Evolutionary conservation across 1,140 invertebrate genomes (phyloP), one percentile per base, ranked within the genome.

Genomic region (Holotrichia oblita): DNA sequence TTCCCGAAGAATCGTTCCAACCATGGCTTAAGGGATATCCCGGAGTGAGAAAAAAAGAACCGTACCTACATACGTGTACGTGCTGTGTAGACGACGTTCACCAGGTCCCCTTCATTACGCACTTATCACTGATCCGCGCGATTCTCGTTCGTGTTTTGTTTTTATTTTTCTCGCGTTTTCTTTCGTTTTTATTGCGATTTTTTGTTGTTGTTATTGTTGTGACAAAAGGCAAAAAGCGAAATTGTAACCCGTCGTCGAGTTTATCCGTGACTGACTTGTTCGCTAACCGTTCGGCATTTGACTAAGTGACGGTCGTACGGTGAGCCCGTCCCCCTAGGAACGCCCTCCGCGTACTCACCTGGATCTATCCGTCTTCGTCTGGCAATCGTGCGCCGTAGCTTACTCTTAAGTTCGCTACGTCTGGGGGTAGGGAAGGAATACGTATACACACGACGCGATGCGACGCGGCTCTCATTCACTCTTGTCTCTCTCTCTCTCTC

Each of bases 291-390:
- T 78, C 84, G 83, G 84, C 83, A 83, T 83, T 85, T 86, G 83
- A 86, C 85, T 86, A 85, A 86, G 83, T 84, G 84, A 84, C 77
- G 24, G 61, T 34, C 27, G 27, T 20, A 69, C 22, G 82, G 48
- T 55, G 81, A 81, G 83, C 80, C 83, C 82, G 55, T 77, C 77
- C 81, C 82, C 81, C 82, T 79, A 69, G 61, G 61, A 69, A 69
- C 61, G 61, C 82, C 81, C 85, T 84, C 85, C 85, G 81, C 79
- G 81, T 80, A 78, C 82, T 84, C 84, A 86, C 85, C 85, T 85
- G 85, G 81, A n/a, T 69, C 61, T 69, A 69, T 24, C 61, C 17
- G 61, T 69, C 61, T 69, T 17, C 17, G 48, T 55, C 48, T 34
- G 4, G 27, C 27, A 17, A 17, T 55, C 12, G 48, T 17, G 48